Evolutionary conservation across 2,113 vertebrate species (phyloP), one percentile per base, ranked within the genome.

Genomic region (Synchiropus splendidus): DNA sequence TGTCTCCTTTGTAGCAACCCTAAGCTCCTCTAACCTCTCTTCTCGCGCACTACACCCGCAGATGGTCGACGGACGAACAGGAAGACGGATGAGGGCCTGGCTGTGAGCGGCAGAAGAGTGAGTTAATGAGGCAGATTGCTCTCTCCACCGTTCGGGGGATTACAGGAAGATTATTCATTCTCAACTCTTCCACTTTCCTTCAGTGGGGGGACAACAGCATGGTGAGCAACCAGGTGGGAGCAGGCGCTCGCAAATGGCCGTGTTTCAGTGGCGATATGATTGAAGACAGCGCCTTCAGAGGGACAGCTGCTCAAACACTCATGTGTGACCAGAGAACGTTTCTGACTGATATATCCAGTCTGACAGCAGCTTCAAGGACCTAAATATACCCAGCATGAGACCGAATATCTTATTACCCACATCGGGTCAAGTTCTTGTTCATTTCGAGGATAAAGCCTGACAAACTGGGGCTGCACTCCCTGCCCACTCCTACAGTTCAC

Each of bases 61-160:
- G 37, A 54, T 34, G 39, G 34, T 40, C 48, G 62, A 66, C 45
- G 45, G 55, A 18, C 18, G 63, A 51, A 64, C 15, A 21, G 60
- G 52, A 54, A 59, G 67, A 67, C 51, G 61, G 48, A 68, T 61
- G 63, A 67, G 37, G 37, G 49, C 58, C 61, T 55, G 48, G 45
- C 49, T 2, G 53, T 10, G 13, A 51, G 41, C 27, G 1, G 56
- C 54, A 52, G 54, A 58, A 42, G 48, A 50, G 48, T 39, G 51
- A 67, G 60, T 72, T 74, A 79, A 80, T 74, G 75, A 78, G 68
- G 64, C 56, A 51, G 60, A 68, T 64, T 77, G 70, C 70, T 61
- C 57, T 61, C 61, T 46, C 46, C 16, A 15, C 43, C 45, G 12
- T 74, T 52, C 59, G 1, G 62, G 58, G 72, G 72, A 79, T 75